Conservation (phyloP, 2,888 invertebrate species). For the Andrena hattorfiana region DNA sequence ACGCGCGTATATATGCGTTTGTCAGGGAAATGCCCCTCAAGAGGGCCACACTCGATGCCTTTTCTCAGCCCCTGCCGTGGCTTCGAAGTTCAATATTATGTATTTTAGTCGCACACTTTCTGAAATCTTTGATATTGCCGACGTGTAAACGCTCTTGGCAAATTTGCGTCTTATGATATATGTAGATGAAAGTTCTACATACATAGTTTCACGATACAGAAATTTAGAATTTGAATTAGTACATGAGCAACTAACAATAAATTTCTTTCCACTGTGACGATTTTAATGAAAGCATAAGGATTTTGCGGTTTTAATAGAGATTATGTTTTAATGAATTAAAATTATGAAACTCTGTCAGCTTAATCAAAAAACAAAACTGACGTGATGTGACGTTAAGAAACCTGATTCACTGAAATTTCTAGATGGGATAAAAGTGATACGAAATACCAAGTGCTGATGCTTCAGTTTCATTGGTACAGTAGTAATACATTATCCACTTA, state of each 20-base stretch:
- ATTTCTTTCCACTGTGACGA: not conserved
- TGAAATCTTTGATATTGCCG: not conserved
- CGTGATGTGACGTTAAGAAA: too few species aligned
- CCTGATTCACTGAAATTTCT: too few species aligned
- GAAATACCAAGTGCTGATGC: too few species aligned
- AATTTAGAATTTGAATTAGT: too few species aligned
- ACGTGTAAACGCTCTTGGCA: not conserved
- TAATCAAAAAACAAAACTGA: too few species aligned
- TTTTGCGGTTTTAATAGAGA: too few species aligned
- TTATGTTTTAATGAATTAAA: too few species aligned
- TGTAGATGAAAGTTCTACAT: not conserved
- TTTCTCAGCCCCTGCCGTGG: slow-evolving; percentile 22
- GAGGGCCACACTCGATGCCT: slow-evolving; percentile 47
- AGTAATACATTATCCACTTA: not conserved
- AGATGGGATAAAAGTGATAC: too few species aligned
- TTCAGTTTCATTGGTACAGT: not conserved
- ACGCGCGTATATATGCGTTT: slow-evolving; percentile 35
- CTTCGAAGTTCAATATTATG: slow-evolving; percentile 22
- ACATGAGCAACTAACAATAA: too few species aligned
- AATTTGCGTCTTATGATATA: slow-evolving; percentile 7
- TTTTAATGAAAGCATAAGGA: not conserved
- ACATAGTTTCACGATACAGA: not conserved
- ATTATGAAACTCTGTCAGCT: too few species aligned
- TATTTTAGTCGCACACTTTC: slow-evolving; percentile 9
- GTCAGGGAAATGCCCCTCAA: slow-evolving; percentile 42